These are phyloP conservation scores for Aquatica leii DNA, from an alignment of 2,888 invertebrate species.

Conservation along the genomic window DNA sequence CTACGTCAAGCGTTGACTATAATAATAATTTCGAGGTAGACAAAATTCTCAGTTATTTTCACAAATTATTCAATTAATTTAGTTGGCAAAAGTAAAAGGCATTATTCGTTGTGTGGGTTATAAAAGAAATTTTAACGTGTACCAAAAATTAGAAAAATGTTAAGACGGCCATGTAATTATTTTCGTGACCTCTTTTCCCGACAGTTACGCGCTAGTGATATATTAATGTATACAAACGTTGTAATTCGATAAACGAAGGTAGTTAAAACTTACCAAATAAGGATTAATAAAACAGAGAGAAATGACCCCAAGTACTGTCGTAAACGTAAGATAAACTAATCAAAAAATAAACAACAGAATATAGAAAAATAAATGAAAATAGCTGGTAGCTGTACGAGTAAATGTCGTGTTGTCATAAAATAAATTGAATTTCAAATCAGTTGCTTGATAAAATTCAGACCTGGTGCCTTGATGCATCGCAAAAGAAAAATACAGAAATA, in stretches of 20 bases:
- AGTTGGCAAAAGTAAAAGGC: neutral
- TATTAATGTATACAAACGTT: no score
- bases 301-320: constrained; percentile 19
- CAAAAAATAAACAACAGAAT: constrained; percentile 31
- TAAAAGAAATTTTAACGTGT: neutral
- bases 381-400: constrained; percentile 25
- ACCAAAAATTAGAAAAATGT: constrained; percentile 4
- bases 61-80: constrained; percentile 11
- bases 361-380: constrained; percentile 35
- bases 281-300: constrained; percentile 12
- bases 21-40: neutral
- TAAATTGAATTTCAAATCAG: constrained; percentile 54
- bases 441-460: constrained; percentile 50
- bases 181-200: neutral
- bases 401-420: constrained; percentile 47
- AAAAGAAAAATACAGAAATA: constrained; percentile 29
- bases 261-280: neutral
- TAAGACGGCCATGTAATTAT: neutral
- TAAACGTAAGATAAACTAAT: constrained; percentile 35
- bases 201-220: no score
- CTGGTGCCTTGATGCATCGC: constrained; percentile 37
- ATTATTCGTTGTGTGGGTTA: neutral
- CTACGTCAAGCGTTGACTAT: neutral
- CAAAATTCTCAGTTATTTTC: neutral
- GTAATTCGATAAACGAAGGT: neutral